Percentiles rank a stretch among this genome's conserved stretches.
Evolutionary conservation across 2,888 invertebrate genomes (phyloP).

Genomic region (Dryobota labecula): DNA sequence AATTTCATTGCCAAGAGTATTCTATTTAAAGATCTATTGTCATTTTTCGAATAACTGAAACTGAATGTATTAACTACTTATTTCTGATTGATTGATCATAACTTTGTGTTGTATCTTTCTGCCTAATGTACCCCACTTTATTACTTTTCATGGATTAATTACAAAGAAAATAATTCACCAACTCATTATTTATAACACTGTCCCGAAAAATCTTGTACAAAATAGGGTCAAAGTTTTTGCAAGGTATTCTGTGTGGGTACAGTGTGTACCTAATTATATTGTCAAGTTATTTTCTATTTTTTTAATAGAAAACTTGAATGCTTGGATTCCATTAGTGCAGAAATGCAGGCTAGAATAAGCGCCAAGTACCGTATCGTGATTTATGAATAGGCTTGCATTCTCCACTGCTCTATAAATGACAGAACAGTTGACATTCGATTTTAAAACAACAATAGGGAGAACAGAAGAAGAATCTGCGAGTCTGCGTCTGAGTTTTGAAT

Average conservation of each 20-base stretch:
- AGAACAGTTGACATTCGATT: conserved; percentile 10
- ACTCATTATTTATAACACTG: neutral
- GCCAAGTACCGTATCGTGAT: neutral
- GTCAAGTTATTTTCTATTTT: neutral
- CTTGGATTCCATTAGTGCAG: neutral
- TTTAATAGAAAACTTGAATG: neutral
- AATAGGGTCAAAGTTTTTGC: neutral
- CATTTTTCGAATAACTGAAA: neutral
- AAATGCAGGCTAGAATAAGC: neutral
- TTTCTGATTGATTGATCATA: no score
- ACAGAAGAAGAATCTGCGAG: no score
- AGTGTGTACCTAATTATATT: neutral
- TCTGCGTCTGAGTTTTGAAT: no score
- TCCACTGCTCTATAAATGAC: no score
- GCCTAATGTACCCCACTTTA: neutral
- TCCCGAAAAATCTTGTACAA: neutral
- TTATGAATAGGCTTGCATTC: neutral
- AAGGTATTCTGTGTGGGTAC: neutral
- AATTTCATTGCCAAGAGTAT: no score
- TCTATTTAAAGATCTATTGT: no score
- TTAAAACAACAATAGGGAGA: neutral
- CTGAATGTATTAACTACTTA: no score
- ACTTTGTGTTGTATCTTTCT: neutral
- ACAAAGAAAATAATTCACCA: neutral
- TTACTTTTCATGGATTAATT: no score